Conservation (phyloP, 2,113 vertebrate species). For the Saccopteryx leptura region DNA sequence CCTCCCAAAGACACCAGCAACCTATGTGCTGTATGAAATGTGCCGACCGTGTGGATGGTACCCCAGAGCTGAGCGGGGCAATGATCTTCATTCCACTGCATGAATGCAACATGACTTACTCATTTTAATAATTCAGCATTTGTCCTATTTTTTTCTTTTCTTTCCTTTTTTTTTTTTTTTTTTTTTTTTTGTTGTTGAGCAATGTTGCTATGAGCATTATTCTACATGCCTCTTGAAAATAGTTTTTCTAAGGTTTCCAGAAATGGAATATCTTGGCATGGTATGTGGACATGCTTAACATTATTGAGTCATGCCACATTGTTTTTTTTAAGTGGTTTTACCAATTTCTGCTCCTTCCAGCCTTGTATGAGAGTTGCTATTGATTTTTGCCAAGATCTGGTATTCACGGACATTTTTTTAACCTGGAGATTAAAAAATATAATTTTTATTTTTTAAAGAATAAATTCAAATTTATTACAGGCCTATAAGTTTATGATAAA, state of each 20-base stretch:
- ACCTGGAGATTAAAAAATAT: neutral
- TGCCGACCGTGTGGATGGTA: neutral
- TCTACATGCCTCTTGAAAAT: neutral
- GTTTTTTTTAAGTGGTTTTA: neutral
- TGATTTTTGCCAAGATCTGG: neutral
- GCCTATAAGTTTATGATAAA: neutral
- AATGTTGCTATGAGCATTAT: neutral
- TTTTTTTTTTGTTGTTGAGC: neutral
- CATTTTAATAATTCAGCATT: constrained; percentile 40
- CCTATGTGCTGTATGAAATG: neutral
- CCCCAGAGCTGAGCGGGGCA: neutral
- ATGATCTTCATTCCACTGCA: neutral
- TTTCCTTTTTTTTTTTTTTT: neutral
- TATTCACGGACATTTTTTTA: neutral
- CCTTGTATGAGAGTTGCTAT: neutral
- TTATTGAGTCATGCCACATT: neutral
- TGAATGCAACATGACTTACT: neutral
- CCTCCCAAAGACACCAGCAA: neutral
- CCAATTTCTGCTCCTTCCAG: neutral
- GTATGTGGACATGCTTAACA: neutral
- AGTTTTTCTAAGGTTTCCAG: neutral
- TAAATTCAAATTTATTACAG: neutral
- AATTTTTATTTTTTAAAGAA: neutral
- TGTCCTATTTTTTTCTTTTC: neutral
- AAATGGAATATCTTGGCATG: neutral